Evolutionary conservation across 2,113 vertebrate species (phyloP), one percentile per base, ranked within the genome.

Genomic region (Aphyosemion australe): DNA sequence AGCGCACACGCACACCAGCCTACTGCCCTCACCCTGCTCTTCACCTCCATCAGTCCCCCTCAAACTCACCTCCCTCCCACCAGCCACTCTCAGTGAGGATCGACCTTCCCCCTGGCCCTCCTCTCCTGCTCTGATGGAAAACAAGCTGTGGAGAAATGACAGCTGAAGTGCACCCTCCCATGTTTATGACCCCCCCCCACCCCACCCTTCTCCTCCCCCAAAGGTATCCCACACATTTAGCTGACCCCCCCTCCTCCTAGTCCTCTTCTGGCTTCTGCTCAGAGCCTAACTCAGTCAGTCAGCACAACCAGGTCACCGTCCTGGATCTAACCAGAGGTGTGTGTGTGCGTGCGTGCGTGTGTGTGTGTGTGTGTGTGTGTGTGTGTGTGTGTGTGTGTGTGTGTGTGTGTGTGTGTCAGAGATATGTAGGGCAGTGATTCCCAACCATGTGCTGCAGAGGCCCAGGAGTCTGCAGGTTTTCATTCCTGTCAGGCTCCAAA

Each of bases 271-370:
- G 85, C 77, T 78, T 87, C 81, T 90, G 84, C 87, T 82, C 67
- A 31, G 70, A 88, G 88, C 86, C 86, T 61, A 76, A 88, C 80
- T 90, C 88, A 83, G 87, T 91, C 90, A 90, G 85, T 92, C 89
- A 87, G 78, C 83, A 83, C 89, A 92, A 92, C 90, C 90, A 91
- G 89, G 88, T 91, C 89, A 92, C 79, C 83, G 85, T 84, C 79
- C 84, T 80, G 80, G 83, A 85, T 89, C 80, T 78, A 83, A 81
- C 84, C 76, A 76, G 67, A 52, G 61, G 32, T 32, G 32, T 32
- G 32, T 32, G 32, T 32, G 32, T 32, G 32, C 7, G 32, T 32
- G 32, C 7, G 32, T 32, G 32, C 7, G 32, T 32, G 32, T 32
- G 32, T 32, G 32, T 32, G 32, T 32, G 32, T 32, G 32, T 32